phyloP scores from a whole-genome alignment of 1,140 invertebrate genomes.

The Magallana angulata region DNA sequence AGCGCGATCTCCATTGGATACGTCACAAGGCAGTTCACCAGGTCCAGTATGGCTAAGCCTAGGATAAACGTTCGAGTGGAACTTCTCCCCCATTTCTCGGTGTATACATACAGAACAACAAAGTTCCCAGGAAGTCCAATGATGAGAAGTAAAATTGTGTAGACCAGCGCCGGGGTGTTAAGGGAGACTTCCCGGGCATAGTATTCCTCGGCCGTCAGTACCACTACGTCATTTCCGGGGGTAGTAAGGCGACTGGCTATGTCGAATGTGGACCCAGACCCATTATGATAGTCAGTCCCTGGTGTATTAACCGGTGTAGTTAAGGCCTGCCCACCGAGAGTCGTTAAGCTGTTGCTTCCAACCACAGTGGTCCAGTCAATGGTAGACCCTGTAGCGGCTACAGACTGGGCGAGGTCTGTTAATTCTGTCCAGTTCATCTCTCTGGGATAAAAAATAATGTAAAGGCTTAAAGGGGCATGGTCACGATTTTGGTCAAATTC shows the following conservation, averaged over 20 bases:
- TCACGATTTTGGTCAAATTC: no score
- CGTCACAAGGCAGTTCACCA: constrained; percentile 57
- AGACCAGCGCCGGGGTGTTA: constrained; percentile 59
- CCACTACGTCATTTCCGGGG: background rate
- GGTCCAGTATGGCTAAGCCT: constrained; percentile 62
- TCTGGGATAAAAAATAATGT: no score
- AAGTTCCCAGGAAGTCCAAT: constrained; percentile 64
- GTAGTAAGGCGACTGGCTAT: background rate
- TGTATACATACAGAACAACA: constrained; percentile 63
- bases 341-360: no score
- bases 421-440: no score
- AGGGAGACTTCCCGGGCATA: background rate
- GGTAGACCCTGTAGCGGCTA: no score
- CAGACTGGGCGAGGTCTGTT: no score
- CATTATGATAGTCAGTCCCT: no score
- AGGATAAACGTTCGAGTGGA: constrained; percentile 62
- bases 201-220: background rate
- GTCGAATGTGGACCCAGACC: no score
- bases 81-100: constrained; percentile 59
- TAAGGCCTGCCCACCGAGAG: no score
- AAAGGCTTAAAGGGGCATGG: no score
- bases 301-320: no score
- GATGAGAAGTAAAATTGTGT: constrained; percentile 59
- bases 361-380: no score
- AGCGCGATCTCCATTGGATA: constrained; percentile 62